Conservation (phyloP, 2,113 vertebrate species). For the Danio rerio region GRCz12tu NC_133188.1:5554501-5555000, state of each 20-base stretch:
- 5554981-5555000: no score
- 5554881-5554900: conserved; percentile 78
- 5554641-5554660: conserved; percentile 71
- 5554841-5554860: conserved; percentile 80
- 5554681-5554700: conserved; percentile 67
- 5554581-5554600: conserved; percentile 63
- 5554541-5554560: conserved; percentile 29
- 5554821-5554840: conserved; percentile 74
- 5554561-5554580: conserved; percentile 69
- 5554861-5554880: conserved; percentile 76
- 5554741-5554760: conserved; percentile 83
- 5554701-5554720: conserved; percentile 73
- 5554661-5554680: conserved; percentile 70
- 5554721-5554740: conserved; percentile 75
- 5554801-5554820: conserved; percentile 76
- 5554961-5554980: no score
- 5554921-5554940: no score
- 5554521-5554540: conserved; percentile 84
- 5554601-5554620: conserved; percentile 70
- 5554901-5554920: no score
- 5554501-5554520: conserved; percentile 87
- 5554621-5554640: conserved; percentile 71
- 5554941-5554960: no score
- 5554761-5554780: conserved; percentile 78
- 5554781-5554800: conserved; percentile 73